Base-by-base conservation (phyloP, 2,888 invertebrate genomes). In the Synanthedon vespiformis region DNA sequence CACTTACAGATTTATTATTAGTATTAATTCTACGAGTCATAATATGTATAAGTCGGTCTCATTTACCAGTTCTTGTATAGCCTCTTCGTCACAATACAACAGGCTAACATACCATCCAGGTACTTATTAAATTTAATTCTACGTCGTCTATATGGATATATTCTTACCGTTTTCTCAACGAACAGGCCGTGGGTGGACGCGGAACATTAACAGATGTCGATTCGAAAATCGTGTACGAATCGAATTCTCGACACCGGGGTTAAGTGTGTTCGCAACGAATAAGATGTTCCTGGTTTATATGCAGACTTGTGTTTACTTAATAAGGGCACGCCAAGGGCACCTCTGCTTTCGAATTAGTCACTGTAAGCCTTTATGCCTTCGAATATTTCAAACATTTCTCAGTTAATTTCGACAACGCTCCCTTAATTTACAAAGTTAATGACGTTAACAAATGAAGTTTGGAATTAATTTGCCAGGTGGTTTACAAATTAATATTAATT, bases 151-250 rank as follows among this genome's bases (percentile, higher is more conserved):
- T 54, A 52, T 55, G 55, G 54, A 55, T 55, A 50, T 53, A 55
- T 51, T 54, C 22, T 41, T 13, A 40, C 44, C 51, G 47, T 22
- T 52, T 41, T 50, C 48, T 47, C 40, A 48, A 52, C 61, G 44
- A 44, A 44, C 44, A 44, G 44, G 12, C 64, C 68, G 80, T 82
- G 76, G 79, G 80, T 77, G 74, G 78, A 80, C 67, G 71, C 64
- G 59, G 71, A 74, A 75, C 73, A 72, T 67, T 74, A 73, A 74
- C 74, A 73, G 72, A 77, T 77, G 78, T 77, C 74, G 77, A 78
- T 77, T 79, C 62, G 63, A 68, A 65, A 67, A 70, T 70, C 70
- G 71, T 72, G 70, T 66, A 72, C 62, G 70, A 71, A 71, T 72
- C 70, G 74, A 74, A 75, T 77, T 64, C 73, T 70, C 74, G 74